These are phyloP conservation scores for Lasaia peninsularis DNA, from an alignment of 1,140 invertebrate genomes.

Conservation along the genomic window DNA sequence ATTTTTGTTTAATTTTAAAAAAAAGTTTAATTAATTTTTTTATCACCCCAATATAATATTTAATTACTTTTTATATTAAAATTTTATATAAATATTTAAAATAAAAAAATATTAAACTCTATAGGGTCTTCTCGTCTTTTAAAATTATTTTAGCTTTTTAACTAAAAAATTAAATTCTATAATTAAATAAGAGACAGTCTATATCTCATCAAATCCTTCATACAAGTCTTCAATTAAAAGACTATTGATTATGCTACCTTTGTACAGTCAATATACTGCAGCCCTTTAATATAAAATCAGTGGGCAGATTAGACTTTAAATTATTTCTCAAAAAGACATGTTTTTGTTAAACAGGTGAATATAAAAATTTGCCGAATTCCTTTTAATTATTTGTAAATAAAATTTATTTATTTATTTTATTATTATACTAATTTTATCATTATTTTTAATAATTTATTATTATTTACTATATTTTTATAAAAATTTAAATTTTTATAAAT, in stretches of 20 bases:
- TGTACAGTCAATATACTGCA: too few species aligned
- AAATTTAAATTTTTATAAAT: slow-evolving; percentile 64
- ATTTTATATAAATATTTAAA: slow-evolving; percentile 40
- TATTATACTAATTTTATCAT: slow-evolving; percentile 78
- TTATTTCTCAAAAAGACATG: slow-evolving; percentile 80
- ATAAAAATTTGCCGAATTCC: slow-evolving; percentile 81
- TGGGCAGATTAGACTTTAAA: slow-evolving; percentile 82
- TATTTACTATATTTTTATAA: slow-evolving; percentile 60
- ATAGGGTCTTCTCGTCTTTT: slow-evolving; percentile 80
- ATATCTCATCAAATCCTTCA: slow-evolving; percentile 81
- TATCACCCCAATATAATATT: slow-evolving; percentile 46
- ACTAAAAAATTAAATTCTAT: slow-evolving; percentile 79
- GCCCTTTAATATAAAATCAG: slow-evolving; percentile 79
- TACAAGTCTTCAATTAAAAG: slow-evolving; percentile 82
- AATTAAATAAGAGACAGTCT: slow-evolving; percentile 54
- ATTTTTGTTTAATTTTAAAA: slow-evolving; percentile 44
- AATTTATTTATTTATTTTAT: slow-evolving; percentile 41
- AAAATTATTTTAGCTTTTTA: slow-evolving; percentile 81
- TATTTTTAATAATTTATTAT: slow-evolving; percentile 52
- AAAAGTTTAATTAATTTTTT: slow-evolving; percentile 34
- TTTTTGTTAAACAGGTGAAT: slow-evolving; percentile 87
- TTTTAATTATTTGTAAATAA: slow-evolving; percentile 67
- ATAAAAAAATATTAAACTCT: slow-evolving; percentile 76
- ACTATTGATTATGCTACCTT: slow-evolving; percentile 86
- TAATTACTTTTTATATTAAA: slow-evolving; percentile 54